These are phyloP conservation scores for Haliclona indistincta DNA, from an alignment of 37 sponge, comb jelly and placozoan species.

Conservation along the genomic window DNA sequence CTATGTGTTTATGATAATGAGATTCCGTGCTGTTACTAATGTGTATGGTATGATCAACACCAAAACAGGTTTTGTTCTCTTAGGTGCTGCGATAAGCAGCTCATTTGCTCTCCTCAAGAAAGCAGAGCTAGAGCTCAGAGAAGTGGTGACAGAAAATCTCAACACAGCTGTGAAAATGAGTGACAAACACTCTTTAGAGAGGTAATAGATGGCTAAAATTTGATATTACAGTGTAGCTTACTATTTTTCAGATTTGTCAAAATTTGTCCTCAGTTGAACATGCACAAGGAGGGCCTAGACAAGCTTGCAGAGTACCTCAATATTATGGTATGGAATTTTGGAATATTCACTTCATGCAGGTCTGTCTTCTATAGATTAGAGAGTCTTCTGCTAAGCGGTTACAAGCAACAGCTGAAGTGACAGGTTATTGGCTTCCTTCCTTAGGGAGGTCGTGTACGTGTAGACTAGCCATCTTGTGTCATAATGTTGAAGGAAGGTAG, in stretches of 20 bases:
- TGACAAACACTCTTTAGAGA: constrained; percentile 38
- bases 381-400: neutral
- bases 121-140: constrained; percentile 68
- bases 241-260: constrained; percentile 71
- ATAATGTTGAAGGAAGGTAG: too few species aligned
- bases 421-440: constrained; percentile 7
- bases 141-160: constrained; percentile 60
- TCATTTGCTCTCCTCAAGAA: constrained; percentile 73
- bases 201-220: constrained; percentile 15
- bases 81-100: constrained; percentile 32
- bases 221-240: neutral
- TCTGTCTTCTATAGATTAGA: constrained; percentile 11
- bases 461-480: too few species aligned
- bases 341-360: neutral
- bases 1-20: too few species aligned
- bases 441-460: too few species aligned
- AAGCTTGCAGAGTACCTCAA: constrained; percentile 52
- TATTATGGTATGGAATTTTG: constrained; percentile 19
- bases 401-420: constrained; percentile 1
- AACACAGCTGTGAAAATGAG: constrained; percentile 36
- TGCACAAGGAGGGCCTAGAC: constrained; percentile 83
- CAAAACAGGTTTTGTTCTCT: too few species aligned
- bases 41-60: too few species aligned
- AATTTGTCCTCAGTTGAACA: constrained; percentile 79
- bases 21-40: too few species aligned